Conservation (phyloP, 2,888 invertebrate genomes). For the Ametastegia equiseti region DNA sequence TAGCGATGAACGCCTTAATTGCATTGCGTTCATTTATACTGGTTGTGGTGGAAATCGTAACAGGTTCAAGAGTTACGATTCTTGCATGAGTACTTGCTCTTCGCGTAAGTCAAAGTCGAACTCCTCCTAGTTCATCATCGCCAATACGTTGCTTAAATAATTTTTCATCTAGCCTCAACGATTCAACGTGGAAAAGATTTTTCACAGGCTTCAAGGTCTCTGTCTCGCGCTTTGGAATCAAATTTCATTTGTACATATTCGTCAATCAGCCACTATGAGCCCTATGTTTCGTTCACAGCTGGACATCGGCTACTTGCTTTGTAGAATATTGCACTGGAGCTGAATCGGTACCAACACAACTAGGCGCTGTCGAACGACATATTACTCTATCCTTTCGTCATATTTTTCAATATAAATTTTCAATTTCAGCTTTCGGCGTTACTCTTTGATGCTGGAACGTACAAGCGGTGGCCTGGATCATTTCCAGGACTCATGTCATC, state of each 20-base stretch:
- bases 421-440: neutral
- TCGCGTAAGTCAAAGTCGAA: slow-evolving; percentile 68
- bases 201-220: neutral
- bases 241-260: neutral
- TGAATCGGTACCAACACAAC: neutral
- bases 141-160: neutral
- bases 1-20: slow-evolving; percentile 83
- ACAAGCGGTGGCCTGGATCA: neutral
- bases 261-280: neutral
- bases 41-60: slow-evolving; percentile 94
- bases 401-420: neutral
- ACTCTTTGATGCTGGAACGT: neutral
- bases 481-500: neutral
- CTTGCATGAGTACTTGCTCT: slow-evolving; percentile 82
- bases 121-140: neutral
- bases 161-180: neutral
- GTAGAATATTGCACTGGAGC: neutral
- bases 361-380: neutral
- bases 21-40: slow-evolving; percentile 88
- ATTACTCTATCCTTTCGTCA: neutral
- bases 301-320: neutral
- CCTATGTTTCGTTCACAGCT: neutral
- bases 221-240: neutral
- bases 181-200: neutral
- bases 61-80: slow-evolving; percentile 86